Percentiles rank a stretch among this genome's conserved stretches.
Conservation (phyloP, 1,140 invertebrate genomes). For the Cydia pomonella region DNA sequence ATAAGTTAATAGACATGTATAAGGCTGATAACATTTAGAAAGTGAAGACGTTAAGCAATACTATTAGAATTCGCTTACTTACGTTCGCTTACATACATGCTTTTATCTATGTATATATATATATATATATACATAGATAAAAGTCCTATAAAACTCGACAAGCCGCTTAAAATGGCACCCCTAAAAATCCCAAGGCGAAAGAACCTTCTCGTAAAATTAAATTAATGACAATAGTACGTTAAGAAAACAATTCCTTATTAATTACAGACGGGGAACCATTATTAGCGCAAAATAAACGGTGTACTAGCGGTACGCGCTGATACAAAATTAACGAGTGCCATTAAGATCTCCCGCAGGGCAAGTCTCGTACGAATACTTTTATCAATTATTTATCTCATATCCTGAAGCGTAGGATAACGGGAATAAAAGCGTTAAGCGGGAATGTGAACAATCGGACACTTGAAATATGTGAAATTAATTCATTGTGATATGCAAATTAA, state of each 20-base stretch:
- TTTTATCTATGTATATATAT: too few relatives aligned
- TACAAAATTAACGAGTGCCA: constrained; percentile 26
- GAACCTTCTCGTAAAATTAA: not conserved
- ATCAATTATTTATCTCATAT: constrained; percentile 26
- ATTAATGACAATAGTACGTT: constrained; percentile 23
- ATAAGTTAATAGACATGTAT: too few relatives aligned
- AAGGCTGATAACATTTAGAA: too few relatives aligned
- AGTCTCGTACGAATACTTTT: constrained; percentile 19
- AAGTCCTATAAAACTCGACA: not conserved
- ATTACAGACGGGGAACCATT: constrained; percentile 17
- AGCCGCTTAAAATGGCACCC: not conserved
- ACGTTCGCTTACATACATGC: too few relatives aligned
- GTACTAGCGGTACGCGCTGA: constrained; percentile 15
- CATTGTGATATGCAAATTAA: too few relatives aligned
- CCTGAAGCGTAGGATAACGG: not conserved
- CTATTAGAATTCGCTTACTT: too few relatives aligned
- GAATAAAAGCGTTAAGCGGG: not conserved
- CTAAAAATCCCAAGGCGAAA: not conserved
- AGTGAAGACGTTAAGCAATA: too few relatives aligned
- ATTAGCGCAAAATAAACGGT: not conserved
- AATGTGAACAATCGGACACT: too few relatives aligned
- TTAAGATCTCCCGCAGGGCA: constrained; percentile 8
- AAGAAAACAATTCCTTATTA: constrained; percentile 22
- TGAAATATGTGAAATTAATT: too few relatives aligned
- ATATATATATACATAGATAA: too few relatives aligned